Evolutionary conservation across 1,140 invertebrate genomes (phyloP), one percentile per base, ranked within the genome.

Genomic region (Pogonomyrmex barbatus): DNA sequence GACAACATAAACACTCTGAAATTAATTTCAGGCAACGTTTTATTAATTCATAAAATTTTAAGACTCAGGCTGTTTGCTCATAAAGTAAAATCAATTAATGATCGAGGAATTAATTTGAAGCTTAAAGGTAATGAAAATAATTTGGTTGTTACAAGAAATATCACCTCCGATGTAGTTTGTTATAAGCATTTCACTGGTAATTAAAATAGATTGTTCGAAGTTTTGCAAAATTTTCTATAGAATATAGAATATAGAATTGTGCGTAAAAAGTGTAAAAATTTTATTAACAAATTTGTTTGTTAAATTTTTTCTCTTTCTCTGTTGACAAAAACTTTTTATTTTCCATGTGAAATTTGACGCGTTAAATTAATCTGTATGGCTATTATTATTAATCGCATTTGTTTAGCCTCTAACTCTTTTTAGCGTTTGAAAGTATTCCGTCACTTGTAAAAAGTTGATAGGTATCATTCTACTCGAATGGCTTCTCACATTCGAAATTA

Each of bases 401-500:
- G 39, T 39, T 56, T 39, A 56, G n/a, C 14, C 10, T 9, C 2
- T 73, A 73, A 73, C 54, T 60, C n/a, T 60, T 47, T 9, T 77
- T 33, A 58, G 3, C 75, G 36, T 62, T 14, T 8, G 14, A 73
- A 58, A 58, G 45, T 54, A 68, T 68, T 71, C 30, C 12, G 3
- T 58, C 24, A 14, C 24, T 70, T 8, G 10, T 79, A 82, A 71
- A 73, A 71, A 30, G 42, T 12, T 10, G 62, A 81, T 45, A 65
- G 56, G 12, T 0, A 58, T 56, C 39, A 30, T 73, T 82, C 17
- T 71, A 45, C 30, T 60, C 42, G 67, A 60, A 12, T 58, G 67
- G n/a, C 63, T 81, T 24, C 30, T 81, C 45, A 33, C 39, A 8
- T 58, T 71, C 42, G 6, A 36, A 56, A 82, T 82, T 73, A 82